Evolutionary conservation across 2,113 vertebrate species (phyloP).

Genomic region (Periophthalmodon schlosseri): DNA sequence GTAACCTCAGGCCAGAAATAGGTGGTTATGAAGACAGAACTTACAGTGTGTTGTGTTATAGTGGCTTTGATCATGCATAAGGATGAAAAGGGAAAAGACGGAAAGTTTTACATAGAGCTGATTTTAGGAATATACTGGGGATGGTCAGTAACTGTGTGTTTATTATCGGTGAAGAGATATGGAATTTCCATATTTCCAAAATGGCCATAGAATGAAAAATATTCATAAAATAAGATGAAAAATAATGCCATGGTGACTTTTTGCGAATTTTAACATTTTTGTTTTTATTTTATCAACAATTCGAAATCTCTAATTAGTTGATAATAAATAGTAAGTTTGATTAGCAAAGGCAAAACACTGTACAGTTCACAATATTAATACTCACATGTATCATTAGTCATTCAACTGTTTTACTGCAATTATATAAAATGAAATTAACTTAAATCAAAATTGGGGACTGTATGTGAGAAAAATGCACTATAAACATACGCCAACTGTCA

Average conservation of each 20-base stretch:
- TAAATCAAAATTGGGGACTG: no score
- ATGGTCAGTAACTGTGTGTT: slow-evolving; percentile 39
- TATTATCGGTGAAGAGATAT: slow-evolving; percentile 14
- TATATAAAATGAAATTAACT: no score
- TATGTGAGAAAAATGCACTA: no score
- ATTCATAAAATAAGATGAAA: neutral
- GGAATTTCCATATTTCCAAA: slow-evolving; percentile 41
- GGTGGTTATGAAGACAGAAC: slow-evolving; percentile 56
- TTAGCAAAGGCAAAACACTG: no score
- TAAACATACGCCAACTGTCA: neutral
- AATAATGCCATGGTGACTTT: no score
- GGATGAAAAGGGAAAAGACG: slow-evolving; percentile 34
- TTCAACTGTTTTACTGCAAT: no score
- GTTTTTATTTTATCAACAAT: no score
- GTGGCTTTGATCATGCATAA: slow-evolving; percentile 55
- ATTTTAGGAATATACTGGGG: slow-evolving; percentile 25
- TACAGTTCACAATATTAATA: no score
- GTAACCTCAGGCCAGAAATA: slow-evolving; percentile 71
- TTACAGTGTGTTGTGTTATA: slow-evolving; percentile 54
- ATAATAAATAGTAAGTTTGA: no score
- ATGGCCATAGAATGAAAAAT: slow-evolving; percentile 11
- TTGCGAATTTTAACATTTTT: no score
- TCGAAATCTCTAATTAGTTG: no score
- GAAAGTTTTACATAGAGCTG: slow-evolving; percentile 30
- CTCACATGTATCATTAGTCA: no score